A percentile compares a stretch with the other conserved stretches of the same genome.
phyloP scores from a whole-genome alignment of 2,113 vertebrate species.

The Anolis carolinensis region DNA sequence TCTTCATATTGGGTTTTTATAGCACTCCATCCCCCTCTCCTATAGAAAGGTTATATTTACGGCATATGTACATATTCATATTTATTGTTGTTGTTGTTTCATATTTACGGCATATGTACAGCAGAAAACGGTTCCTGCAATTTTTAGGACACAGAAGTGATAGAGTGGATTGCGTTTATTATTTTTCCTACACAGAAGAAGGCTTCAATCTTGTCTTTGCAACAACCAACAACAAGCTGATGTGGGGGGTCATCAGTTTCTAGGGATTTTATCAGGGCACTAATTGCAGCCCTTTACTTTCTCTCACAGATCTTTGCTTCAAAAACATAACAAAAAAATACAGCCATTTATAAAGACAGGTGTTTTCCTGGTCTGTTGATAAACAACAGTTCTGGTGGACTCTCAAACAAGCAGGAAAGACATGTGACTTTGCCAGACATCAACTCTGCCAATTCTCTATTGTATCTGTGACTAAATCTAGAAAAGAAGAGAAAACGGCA shows the following conservation, averaged over 20 bases:
- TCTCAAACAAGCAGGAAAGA: background rate
- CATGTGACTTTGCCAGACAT: constrained; percentile 6
- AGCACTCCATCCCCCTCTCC: background rate
- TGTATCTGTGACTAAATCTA: constrained; percentile 21
- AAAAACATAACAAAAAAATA: background rate
- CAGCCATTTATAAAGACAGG: background rate
- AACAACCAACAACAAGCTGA: background rate
- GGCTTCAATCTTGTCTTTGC: background rate
- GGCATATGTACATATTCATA: background rate
- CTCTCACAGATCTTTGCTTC: background rate
- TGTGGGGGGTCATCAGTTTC: background rate
- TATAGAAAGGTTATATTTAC: background rate
- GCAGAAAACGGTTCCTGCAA: background rate
- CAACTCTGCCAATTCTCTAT: constrained; percentile 32
- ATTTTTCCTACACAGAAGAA: background rate
- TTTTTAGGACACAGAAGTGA: background rate
- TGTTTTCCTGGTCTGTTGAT: background rate
- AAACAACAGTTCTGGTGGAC: background rate
- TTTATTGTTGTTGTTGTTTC: too few species aligned
- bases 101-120: background rate
- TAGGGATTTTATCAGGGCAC: background rate
- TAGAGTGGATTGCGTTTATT: background rate
- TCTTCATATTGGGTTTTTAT: background rate
- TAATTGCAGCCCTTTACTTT: background rate
- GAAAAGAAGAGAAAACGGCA: constrained; percentile 11